Percentiles rank a stretch among this genome's conserved stretches.
Conservation (phyloP, 2,113 vertebrate genomes). For the Colossoma macropomum region DNA sequence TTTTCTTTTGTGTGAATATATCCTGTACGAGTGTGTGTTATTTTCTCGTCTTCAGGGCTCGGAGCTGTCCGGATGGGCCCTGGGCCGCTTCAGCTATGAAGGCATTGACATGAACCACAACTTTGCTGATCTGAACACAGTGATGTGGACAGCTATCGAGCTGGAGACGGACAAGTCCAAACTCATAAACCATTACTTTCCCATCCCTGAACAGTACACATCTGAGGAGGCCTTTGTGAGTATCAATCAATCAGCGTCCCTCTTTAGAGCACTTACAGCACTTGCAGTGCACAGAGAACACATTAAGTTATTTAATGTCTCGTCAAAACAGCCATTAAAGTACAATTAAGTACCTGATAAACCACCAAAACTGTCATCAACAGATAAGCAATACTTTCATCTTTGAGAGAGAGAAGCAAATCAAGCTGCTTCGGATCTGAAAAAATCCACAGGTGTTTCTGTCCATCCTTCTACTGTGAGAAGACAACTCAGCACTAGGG, state of each 20-base stretch:
- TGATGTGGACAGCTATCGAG: slow-evolving; percentile 89
- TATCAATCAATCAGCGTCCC: neutral
- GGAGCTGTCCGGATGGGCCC: slow-evolving; percentile 87
- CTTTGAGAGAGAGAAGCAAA: too few relatives aligned
- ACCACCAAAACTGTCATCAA: too few relatives aligned
- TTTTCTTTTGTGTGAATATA: neutral
- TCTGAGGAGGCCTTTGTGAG: slow-evolving; percentile 86
- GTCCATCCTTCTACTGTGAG: too few relatives aligned
- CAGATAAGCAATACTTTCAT: too few relatives aligned
- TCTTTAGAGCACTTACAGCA: too few relatives aligned
- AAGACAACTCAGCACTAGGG: too few relatives aligned
- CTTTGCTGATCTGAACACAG: slow-evolving; percentile 90
- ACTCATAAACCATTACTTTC: slow-evolving; percentile 90
- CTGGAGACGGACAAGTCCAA: slow-evolving; percentile 83
- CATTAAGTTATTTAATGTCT: too few relatives aligned
- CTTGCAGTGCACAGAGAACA: too few relatives aligned
- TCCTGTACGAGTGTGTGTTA: neutral
- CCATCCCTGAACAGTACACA: slow-evolving; percentile 87
- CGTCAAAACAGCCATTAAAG: too few relatives aligned
- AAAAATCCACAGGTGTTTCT: too few relatives aligned
- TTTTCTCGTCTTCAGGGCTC: slow-evolving; percentile 80
- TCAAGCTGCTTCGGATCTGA: too few relatives aligned
- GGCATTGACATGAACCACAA: slow-evolving; percentile 94
- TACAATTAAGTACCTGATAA: too few relatives aligned
- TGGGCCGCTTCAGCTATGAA: slow-evolving; percentile 91